These are phyloP conservation scores for Micoletzkya japonica DNA, from an alignment of 2,888 invertebrate species.

Conservation along the genomic window DNA sequence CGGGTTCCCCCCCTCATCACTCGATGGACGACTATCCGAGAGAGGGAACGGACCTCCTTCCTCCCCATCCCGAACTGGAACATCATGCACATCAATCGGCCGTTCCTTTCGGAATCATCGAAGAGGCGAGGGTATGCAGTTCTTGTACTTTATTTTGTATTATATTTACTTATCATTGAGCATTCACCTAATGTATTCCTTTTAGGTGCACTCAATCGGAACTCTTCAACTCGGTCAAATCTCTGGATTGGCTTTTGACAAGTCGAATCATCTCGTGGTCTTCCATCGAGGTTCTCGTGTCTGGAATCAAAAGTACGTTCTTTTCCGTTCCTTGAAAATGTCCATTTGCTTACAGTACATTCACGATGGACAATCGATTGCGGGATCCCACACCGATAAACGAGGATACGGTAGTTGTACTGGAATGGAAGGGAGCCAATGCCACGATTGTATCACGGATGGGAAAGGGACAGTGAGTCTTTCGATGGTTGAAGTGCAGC, in stretches of 20 bases:
- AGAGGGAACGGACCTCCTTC: slow-evolving; percentile 64
- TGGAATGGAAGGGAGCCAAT: slow-evolving; percentile 40
- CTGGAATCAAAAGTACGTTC: slow-evolving; percentile 71
- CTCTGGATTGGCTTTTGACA: slow-evolving; percentile 75
- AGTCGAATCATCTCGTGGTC: slow-evolving; percentile 77
- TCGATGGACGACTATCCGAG: slow-evolving; percentile 38
- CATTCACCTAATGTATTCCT: not conserved
- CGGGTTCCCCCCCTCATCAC: slow-evolving; percentile 4
- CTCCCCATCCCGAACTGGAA: slow-evolving; percentile 68
- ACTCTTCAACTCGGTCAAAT: slow-evolving; percentile 76
- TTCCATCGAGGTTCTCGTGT: slow-evolving; percentile 81
- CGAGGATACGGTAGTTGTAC: slow-evolving; percentile 47
- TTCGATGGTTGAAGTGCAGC: no score
- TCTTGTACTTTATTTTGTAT: no score
- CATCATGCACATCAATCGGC: slow-evolving; percentile 64
- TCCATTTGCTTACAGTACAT: slow-evolving; percentile 45
- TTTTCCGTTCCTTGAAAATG: slow-evolving; percentile 13
- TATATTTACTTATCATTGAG: no score
- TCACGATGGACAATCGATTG: slow-evolving; percentile 53
- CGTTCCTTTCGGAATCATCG: slow-evolving; percentile 58
- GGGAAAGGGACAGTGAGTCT: slow-evolving; percentile 38
- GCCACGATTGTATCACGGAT: slow-evolving; percentile 36
- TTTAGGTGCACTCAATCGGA: slow-evolving; percentile 35
- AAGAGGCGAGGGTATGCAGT: slow-evolving; percentile 33
- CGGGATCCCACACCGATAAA: slow-evolving; percentile 50